Evolutionary conservation across 2,888 invertebrate species (phyloP), one percentile per base, ranked within the genome.

Genomic region (Hoplodrina blanda): DNA sequence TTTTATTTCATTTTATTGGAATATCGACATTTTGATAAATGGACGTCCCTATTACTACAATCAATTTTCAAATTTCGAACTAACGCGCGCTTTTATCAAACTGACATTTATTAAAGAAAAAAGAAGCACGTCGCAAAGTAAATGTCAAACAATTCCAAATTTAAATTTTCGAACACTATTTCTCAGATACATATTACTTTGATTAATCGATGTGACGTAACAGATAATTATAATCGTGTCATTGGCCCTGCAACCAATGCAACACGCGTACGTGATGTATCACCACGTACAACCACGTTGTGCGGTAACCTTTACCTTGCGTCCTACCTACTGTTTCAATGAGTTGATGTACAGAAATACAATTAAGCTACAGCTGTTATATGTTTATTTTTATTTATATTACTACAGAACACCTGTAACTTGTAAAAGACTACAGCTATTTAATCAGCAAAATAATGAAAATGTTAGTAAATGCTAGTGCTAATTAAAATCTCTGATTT

Each of bases 181-280:
- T 2, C 5, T n/a, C 41, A 53, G 13, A 41, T 4, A n/a, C n/a
- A n/a, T n/a, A 13, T 41, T 41, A 41, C 41, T 13, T 41, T 41
- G 41, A 41, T 41, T 41, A 11, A 41, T 41, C 10, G 41, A 13
- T 41, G 2, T 13, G 11, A 41, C 41, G 41, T 41, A 41, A 41
- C 13, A 41, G 41, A 41, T 46, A 15, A 46, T 5, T 46, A 17
- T 17, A 46, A n/a, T 57, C 37, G 7, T 60, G 53, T 52, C 15
- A 53, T 37, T 62, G 46, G 25, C 46, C 67, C 10, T 60, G n/a
- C 33, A 65, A 17, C 30, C 37, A 61, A 49, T 69, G 63, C 78
- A 64, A 64, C 55, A 17, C 57, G 53, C 25, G 60, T 73, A 80
- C 79, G 82, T 80, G 79, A 65, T 17, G 49, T 69, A 69, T 50